These are phyloP conservation scores for Calameuta filiformis DNA, from an alignment of 2,888 invertebrate genomes.

Conservation along the genomic window DNA sequence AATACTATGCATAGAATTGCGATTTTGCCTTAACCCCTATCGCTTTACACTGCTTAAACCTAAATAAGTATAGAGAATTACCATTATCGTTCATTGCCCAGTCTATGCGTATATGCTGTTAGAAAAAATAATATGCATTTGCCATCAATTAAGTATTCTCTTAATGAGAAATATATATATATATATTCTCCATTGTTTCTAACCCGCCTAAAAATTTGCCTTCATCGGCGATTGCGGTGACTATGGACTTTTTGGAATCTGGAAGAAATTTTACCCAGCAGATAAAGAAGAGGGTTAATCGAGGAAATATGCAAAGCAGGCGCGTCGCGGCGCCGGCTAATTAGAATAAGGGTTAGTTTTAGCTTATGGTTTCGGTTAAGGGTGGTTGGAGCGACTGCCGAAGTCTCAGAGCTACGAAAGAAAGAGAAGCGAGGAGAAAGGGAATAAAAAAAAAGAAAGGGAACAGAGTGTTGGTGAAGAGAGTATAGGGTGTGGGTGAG, in stretches of 20 bases:
- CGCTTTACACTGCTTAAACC: neutral
- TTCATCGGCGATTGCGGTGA: neutral
- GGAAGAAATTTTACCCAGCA: slow-evolving; percentile 7
- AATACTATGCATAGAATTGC: slow-evolving; percentile 60
- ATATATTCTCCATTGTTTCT: neutral
- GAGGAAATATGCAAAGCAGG: slow-evolving; percentile 61
- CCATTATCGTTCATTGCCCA: neutral
- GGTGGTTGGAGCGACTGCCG: slow-evolving; percentile 49
- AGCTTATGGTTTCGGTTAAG: slow-evolving; percentile 64
- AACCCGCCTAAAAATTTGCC: neutral
- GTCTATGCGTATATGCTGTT: neutral
- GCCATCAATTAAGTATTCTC: neutral
- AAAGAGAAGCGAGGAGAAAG: slow-evolving; percentile 19
- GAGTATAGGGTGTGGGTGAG: neutral
- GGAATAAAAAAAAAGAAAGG: slow-evolving; percentile 27
- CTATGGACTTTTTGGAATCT: neutral
- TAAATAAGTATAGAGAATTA: neutral
- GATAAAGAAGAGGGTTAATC: slow-evolving; percentile 55
- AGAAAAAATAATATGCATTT: neutral
- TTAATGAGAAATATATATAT: neutral
- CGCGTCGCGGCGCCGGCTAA: slow-evolving; percentile 51
- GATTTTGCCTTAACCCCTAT: neutral
- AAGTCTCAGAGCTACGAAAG: slow-evolving; percentile 24
- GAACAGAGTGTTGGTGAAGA: slow-evolving; percentile 12
- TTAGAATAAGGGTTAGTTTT: slow-evolving; percentile 65